Evolutionary conservation across 2,888 invertebrate species (phyloP).

Genomic region (Nemurella pictetii): DNA sequence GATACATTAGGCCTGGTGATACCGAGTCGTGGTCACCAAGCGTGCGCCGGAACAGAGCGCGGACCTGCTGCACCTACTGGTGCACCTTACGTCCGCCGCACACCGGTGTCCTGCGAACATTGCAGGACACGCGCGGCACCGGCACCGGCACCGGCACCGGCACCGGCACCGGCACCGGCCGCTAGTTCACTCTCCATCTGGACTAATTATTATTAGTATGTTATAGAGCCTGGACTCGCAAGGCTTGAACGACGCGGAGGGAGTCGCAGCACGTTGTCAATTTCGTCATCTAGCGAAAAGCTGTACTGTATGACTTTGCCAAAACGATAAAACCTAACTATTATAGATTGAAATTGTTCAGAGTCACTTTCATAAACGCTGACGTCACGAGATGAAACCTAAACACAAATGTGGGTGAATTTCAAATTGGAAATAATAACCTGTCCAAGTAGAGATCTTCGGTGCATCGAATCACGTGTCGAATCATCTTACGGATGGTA

Average conservation of each 20-base stretch:
- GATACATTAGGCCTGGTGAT: background rate
- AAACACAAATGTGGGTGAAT: background rate
- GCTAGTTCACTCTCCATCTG: too few relatives aligned
- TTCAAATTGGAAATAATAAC: background rate
- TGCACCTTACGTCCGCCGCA: background rate
- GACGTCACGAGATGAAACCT: too few relatives aligned
- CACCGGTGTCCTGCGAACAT: background rate
- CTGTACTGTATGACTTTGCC: too few relatives aligned
- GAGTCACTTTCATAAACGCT: too few relatives aligned
- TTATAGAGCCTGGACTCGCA: too few relatives aligned
- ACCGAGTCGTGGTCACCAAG: background rate
- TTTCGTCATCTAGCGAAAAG: too few relatives aligned
- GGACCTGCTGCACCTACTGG: background rate
- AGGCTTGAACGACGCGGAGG: too few relatives aligned
- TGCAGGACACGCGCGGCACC: background rate
- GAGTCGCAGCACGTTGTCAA: too few relatives aligned
- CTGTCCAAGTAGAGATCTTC: too few relatives aligned
- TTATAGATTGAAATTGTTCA: too few relatives aligned
- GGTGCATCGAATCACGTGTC: too few relatives aligned
- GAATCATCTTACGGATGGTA: background rate
- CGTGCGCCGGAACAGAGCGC: background rate
- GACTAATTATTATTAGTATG: background rate
- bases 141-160: background rate
- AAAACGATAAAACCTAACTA: too few relatives aligned
- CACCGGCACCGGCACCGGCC: background rate